Evolutionary conservation across 2,888 invertebrate species (phyloP), one percentile per base, ranked within the genome.

Genomic region (Agrochola circellaris): DNA sequence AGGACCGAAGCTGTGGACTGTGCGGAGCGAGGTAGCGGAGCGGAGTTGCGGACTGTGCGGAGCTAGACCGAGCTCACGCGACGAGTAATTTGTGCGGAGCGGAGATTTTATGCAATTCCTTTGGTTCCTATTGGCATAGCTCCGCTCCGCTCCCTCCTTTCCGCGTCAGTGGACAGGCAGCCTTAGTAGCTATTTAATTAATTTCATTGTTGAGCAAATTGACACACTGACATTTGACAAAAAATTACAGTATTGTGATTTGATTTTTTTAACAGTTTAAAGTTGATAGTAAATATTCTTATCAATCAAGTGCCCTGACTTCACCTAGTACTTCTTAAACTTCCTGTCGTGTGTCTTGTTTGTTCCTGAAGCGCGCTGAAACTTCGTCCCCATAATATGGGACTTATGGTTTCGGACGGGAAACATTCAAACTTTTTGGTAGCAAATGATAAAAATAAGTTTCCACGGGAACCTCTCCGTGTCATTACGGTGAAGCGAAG

Each of bases 391-490:
- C 75, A 73, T 88, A 83, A 76, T 87, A 87, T 79, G 75, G 75
- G 77, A 84, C 89, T 87, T 88, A 87, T 80, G 87, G 80, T 82
- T 79, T 76, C 58, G 70, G 78, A 84, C 78, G 87, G 64, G 60
- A 56, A 76, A 80, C 77, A 77, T 79, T 87, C 69, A 72, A 87
- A 88, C 77, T 88, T 88, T 84, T 82, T 77, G 62, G 64, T 62
- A 75, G 58, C 74, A 79, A 88, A 86, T 81, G 75, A 79, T 79
- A 86, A 81, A 88, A 82, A 66, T 75, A 77, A 85, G 76, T 81
- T 86, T 74, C 15, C n/a, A 45, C 45, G 45, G 45, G 45, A 45
- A 6, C 45, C 45, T 45, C 45, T 66, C 73, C 38, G 71, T 60
- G 87, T 79, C 87, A 86, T 87, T 77, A 88, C 73, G n/a, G 67